These are phyloP conservation scores for Tauraco hartlaubi DNA, from an alignment of 2,797 vertebrate genomes.

Conservation along the genomic window DNA sequence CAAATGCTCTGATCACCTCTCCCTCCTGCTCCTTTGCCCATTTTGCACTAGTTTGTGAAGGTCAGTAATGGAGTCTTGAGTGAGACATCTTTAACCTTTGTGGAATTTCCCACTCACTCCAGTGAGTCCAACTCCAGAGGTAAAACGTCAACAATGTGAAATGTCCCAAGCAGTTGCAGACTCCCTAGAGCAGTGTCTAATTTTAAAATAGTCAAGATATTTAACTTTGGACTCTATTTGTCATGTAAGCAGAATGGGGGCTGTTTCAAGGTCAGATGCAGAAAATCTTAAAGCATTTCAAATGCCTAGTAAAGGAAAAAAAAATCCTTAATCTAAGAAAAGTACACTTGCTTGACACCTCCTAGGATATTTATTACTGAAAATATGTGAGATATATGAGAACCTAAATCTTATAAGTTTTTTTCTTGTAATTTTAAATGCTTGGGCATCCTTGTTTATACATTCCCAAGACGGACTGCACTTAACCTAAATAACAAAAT, in stretches of 20 bases:
- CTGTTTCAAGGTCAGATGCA: background rate
- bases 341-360: background rate
- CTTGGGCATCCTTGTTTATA: background rate
- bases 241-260: background rate
- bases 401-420: background rate
- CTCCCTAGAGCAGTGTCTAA: background rate
- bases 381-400: background rate
- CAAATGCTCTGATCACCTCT: background rate
- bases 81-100: background rate
- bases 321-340: background rate
- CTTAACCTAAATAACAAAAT: background rate
- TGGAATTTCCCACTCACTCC: background rate
- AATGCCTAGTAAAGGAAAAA: background rate
- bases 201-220: background rate
- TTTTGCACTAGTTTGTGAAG: background rate
- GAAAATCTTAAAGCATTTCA: background rate
- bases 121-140: background rate
- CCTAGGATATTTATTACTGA: background rate
- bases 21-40: background rate
- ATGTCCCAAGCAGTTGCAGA: background rate
- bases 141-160: background rate
- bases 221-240: background rate
- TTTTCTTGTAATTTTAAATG: background rate
- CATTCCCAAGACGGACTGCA: background rate
- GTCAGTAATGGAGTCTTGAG: rapidly evolving